phyloP scores from a whole-genome alignment of 2,113 vertebrate species.

The Daboia siamensis region DNA sequence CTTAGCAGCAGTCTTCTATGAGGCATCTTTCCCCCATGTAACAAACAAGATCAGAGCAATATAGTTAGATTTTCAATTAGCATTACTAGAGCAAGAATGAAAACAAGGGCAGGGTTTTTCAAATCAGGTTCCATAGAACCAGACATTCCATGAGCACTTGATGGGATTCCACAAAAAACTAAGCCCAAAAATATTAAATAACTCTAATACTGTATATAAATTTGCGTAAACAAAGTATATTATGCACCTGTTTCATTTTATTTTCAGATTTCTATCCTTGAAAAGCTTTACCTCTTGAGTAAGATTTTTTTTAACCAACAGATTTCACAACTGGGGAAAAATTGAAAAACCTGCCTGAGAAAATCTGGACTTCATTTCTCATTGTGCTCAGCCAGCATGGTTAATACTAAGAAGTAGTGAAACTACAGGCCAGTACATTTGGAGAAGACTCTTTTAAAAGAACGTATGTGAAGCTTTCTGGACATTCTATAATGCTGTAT shows the following conservation, averaged over 20 bases:
- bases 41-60: not conserved
- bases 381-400: not conserved
- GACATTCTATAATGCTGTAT: not conserved
- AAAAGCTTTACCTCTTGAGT: not conserved
- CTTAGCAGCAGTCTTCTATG: not conserved
- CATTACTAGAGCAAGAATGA: not conserved
- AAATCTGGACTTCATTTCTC: not conserved
- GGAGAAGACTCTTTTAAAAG: not conserved
- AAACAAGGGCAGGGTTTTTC: not conserved
- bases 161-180: not conserved
- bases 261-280: not conserved
- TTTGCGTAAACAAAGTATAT: not conserved
- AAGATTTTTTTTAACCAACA: not conserved
- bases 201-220: not conserved
- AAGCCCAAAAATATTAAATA: not conserved
- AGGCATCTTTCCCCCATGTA: not conserved
- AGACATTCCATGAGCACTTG: not conserved
- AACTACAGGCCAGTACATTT: not conserved
- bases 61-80: not conserved
- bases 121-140: not conserved
- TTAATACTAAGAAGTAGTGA: not conserved
- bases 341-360: not conserved
- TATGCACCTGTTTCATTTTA: not conserved
- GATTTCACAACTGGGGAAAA: not conserved
- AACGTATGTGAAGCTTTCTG: not conserved